phyloP scores from a whole-genome alignment of 2,113 vertebrate genomes.

The Sitta europaea region DNA sequence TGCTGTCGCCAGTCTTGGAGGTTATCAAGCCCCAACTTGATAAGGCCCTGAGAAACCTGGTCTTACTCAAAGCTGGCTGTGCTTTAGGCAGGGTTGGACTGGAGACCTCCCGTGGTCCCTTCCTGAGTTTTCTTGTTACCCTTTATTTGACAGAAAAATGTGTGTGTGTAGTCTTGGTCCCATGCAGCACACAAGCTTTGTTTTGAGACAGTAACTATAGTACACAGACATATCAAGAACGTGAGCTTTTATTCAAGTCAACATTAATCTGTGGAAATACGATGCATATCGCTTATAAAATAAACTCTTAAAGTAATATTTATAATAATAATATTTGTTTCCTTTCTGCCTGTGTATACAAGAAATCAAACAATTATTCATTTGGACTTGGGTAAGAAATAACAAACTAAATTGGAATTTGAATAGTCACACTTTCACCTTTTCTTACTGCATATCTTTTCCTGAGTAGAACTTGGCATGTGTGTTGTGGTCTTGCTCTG shows the following conservation, averaged over 20 bases:
- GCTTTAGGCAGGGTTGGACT: not conserved
- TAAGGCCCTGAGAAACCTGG: not conserved
- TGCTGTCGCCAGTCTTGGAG: not conserved
- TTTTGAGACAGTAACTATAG: not conserved
- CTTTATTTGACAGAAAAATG: not conserved
- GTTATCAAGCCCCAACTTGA: fast-evolving
- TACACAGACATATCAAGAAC: not conserved
- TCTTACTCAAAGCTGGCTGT: not conserved
- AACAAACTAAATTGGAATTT: not conserved
- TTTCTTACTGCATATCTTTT: not conserved
- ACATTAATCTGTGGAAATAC: not conserved
- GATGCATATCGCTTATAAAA: not conserved
- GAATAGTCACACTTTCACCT: not conserved
- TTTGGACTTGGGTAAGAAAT: not conserved
- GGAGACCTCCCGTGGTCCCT: not conserved
- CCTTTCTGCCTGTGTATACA: not conserved
- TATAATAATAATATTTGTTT: not conserved
- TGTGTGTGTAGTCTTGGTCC: not conserved
- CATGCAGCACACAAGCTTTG: not conserved
- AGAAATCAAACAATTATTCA: not conserved
- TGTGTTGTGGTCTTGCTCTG: not conserved
- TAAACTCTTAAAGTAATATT: not conserved
- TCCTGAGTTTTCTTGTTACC: not conserved
- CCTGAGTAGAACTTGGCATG: not conserved
- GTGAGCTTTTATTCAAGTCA: not conserved